Conservation (phyloP, 2,797 vertebrate genomes). For the Potorous gilbertii region DNA sequence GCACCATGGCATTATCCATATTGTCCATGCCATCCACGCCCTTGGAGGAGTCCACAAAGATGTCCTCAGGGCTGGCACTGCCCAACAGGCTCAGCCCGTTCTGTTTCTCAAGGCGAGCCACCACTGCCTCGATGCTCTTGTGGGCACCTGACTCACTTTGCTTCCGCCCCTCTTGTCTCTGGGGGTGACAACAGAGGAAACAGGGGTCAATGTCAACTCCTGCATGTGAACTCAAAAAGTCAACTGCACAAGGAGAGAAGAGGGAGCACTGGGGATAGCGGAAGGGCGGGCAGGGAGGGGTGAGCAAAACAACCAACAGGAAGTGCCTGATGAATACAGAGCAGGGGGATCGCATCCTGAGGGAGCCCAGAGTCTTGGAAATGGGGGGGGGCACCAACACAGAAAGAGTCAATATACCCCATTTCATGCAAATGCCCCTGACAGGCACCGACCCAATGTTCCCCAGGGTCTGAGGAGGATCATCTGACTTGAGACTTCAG, state of each 20-base stretch:
- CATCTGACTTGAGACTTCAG: too few relatives aligned
- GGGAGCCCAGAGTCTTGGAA: neutral
- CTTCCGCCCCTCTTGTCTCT: conserved; percentile 88
- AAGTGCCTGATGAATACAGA: too few relatives aligned
- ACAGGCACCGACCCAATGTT: too few relatives aligned
- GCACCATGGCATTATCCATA: conserved; percentile 87
- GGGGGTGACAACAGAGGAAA: conserved; percentile 62
- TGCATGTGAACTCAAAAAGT: neutral
- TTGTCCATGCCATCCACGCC: conserved; percentile 89
- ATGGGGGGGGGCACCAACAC: neutral
- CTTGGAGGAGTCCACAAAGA: conserved; percentile 90
- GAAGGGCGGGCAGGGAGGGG: too few relatives aligned
- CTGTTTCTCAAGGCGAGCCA: conserved; percentile 95
- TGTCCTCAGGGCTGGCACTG: conserved; percentile 90
- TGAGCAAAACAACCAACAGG: too few relatives aligned
- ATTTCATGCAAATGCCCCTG: too few relatives aligned
- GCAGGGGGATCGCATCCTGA: neutral
- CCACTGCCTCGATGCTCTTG: conserved; percentile 98
- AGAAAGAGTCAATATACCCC: too few relatives aligned
- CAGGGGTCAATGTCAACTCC: neutral
- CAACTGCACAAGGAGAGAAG: neutral
- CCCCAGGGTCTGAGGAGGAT: too few relatives aligned
- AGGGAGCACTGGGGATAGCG: neutral
- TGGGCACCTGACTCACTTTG: conserved; percentile 86
- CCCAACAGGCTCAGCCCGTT: conserved; percentile 92